Evolutionary conservation across 2,113 vertebrate species (phyloP).

Genomic region (Strix aluco): DNA sequence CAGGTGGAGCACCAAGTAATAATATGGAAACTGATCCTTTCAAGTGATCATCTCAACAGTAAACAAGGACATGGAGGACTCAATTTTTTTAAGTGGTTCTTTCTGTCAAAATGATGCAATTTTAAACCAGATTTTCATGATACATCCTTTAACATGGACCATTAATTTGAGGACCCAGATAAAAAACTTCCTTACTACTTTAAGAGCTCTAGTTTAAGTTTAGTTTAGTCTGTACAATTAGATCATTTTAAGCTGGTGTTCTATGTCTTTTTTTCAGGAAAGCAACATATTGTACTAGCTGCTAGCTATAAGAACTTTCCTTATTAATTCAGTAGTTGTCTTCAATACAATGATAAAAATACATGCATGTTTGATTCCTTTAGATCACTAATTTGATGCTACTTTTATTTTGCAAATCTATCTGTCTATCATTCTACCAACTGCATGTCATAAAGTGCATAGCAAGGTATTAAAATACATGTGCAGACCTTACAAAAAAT

Average conservation of each 20-base stretch:
- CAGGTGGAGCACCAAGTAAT: background rate
- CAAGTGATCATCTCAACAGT: background rate
- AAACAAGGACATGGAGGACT: background rate
- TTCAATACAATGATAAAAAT: background rate
- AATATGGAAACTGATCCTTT: background rate
- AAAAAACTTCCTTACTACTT: background rate
- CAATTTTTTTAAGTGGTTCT: background rate
- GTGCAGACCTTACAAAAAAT: background rate
- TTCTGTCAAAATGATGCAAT: background rate
- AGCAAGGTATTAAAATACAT: background rate
- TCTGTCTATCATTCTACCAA: background rate
- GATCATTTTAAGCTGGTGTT: background rate
- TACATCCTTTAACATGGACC: background rate
- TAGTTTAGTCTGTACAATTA: background rate
- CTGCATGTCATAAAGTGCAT: background rate
- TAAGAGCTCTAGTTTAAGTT: background rate
- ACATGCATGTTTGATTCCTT: background rate
- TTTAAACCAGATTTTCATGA: background rate
- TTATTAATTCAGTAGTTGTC: background rate
- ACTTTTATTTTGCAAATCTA: background rate
- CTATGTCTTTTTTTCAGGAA: background rate
- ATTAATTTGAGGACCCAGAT: background rate
- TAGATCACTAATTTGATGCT: background rate
- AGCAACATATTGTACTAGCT: background rate
- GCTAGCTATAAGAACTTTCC: background rate